Evolutionary conservation across 1,140 invertebrate genomes (phyloP), one percentile per base, ranked within the genome.

Genomic region (Ceratosolen fusciceps): DNA sequence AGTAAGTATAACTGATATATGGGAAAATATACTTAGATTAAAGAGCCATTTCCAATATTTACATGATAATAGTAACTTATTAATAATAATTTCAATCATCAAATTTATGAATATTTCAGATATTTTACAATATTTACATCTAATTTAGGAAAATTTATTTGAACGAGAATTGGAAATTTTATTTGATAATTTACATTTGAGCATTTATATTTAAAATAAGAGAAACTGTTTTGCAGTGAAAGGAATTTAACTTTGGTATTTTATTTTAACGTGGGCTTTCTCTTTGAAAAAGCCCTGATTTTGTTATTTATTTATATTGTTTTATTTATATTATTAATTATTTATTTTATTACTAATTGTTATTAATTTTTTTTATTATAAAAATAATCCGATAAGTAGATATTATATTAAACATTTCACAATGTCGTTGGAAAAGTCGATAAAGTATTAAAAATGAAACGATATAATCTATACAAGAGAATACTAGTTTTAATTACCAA

Each of bases 151-250:
- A 71, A 71, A 71, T 71, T 71, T 47, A 71, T 71, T 26, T 71
- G 8, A 68, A 43, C 19, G 10, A 68, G 21, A 43, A 3, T n/a
- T 68, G 21, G 31, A 62, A 62, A 34, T 62, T 0, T 34, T 34
- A 34, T 62, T 62, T 62, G 31, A 62, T 62, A 62, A 62, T 34
- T 62, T 62, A 31, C 1, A 62, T 62, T 62, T 37, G 37, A 65
- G 67, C 14, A 68, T 68, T 24, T 68, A 68, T 47, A 65, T 65
- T 68, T 68, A 43, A 68, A 68, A 68, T 47, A 68, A 65, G 60
- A 68, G 39, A 68, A 68, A 68, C 39, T 68, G 39, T 68, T 43
- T 68, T 68, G 39, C 39, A 68, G 67, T 47, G 67, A 68, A 68
- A 68, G 67, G 21, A 47, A 68, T 68, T 68, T 68, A 26, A 68